phyloP scores from a whole-genome alignment of 2,113 vertebrate species.

The Chlorodrepanis virens region DNA sequence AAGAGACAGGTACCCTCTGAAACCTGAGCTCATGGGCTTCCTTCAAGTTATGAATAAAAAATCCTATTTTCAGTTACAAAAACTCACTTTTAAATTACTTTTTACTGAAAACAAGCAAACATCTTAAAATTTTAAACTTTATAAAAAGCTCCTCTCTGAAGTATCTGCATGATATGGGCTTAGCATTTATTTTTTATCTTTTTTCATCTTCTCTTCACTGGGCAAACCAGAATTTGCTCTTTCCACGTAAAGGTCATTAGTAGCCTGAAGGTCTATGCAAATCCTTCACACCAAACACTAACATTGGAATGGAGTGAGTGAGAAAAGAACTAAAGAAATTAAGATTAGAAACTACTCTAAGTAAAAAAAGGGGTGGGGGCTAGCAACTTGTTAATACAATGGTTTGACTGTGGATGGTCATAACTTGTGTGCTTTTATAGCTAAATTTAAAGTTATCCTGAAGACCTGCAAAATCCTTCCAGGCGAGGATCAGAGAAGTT shows the following conservation, averaged over 20 bases:
- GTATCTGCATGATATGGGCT: not conserved
- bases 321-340: conserved; percentile 69
- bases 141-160: not conserved
- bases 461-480: not conserved
- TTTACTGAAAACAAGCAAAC: not conserved
- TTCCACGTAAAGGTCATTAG: conserved; percentile 80
- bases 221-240: conserved; percentile 33
- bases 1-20: not conserved
- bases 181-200: not conserved
- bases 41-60: not conserved
- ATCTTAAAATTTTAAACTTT: not conserved
- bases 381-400: not conserved
- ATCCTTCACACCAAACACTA: conserved; percentile 67
- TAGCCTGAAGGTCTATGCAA: conserved; percentile 81
- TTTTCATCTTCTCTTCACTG: conserved; percentile 17
- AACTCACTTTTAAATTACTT: not conserved
- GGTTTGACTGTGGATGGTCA: not conserved
- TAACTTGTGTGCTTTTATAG: not conserved
- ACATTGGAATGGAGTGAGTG: conserved; percentile 53
- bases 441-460: not conserved
- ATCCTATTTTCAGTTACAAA: not conserved
- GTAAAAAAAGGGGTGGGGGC: not conserved
- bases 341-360: not conserved
- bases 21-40: not conserved
- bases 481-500: not conserved